Evolutionary conservation across 1,140 invertebrate species (phyloP), one percentile per base, ranked within the genome.

Genomic region (Parapsyche elsis): DNA sequence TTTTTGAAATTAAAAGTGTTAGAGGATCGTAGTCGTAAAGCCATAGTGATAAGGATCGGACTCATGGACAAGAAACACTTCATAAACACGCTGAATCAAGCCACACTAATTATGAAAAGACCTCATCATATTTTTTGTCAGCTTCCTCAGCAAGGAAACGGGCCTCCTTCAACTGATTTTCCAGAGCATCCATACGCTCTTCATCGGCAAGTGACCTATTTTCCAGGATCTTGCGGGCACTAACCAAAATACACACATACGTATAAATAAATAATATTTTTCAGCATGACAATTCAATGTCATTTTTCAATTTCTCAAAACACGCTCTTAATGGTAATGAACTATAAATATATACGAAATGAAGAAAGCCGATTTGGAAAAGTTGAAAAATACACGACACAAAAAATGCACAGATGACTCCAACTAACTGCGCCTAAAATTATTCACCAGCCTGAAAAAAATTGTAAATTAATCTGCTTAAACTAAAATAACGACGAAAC

Each of bases 51-150:
- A 38, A 38, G 30, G 30, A 38, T 38, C 30, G 30, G 7, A 38
- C 30, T 38, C 30, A 38, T 38, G 30, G 30, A 38, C 7, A 38
- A 4, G 30, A 38, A 38, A 38, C 30, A 38, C 7, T 38, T 38
- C 30, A 38, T 38, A 38, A 38, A 53, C 49, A 53, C 49, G 49
- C 16, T 53, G 2, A 53, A 53, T 67, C 64, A 24, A 45, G 38
- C 19, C 71, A 73, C 71, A 73, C 71, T 26, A 57, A 57, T 76
- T n/a, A 21, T 59, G 84, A 7, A 86, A 86, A 90, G 92, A 99
- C 99, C 98, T 99, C 99, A 96, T 99, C 99, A 92, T 99, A 99
- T 99, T 99, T 99, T 92, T 99, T 97, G 93, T 99, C 99, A 87
- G 99, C 98, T 91, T 99, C 99, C 91, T 99, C 99, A 90, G 99